Conservation (phyloP, 1,140 invertebrate genomes). For the Stegodyphus mimosarum region DNA sequence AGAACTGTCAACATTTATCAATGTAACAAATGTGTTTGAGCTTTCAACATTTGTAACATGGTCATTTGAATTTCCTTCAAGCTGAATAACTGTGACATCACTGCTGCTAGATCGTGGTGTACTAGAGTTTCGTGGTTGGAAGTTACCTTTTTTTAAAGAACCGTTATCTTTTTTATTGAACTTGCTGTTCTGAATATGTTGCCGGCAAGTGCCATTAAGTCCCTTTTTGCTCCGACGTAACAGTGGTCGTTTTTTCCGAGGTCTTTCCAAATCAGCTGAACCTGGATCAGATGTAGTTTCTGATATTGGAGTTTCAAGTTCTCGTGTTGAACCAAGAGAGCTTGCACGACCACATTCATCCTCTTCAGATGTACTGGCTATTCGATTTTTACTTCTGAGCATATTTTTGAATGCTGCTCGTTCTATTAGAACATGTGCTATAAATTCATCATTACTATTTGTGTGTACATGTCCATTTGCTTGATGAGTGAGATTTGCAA, state of each 20-base stretch:
- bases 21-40: conserved; percentile 54
- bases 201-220: conserved; percentile 52
- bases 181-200: conserved; percentile 53
- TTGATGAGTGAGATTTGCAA: conserved; percentile 14
- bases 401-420: background rate
- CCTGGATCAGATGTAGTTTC: conserved; percentile 52
- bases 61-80: conserved; percentile 40
- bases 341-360: conserved; percentile 46
- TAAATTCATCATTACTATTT: conserved; percentile 14
- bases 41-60: conserved; percentile 45
- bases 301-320: conserved; percentile 24
- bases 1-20: conserved; percentile 51
- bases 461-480: background rate
- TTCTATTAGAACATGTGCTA: conserved; percentile 17
- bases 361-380: conserved; percentile 57
- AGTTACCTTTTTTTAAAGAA: conserved; percentile 10
- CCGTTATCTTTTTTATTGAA: conserved; percentile 40
- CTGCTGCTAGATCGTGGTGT: conserved; percentile 49
- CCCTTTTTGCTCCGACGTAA: conserved; percentile 47
- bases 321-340: conserved; percentile 50
- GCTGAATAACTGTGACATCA: conserved; percentile 52
- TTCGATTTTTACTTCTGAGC: conserved; percentile 13
- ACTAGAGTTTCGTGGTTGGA: conserved; percentile 22
- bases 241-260: conserved; percentile 42
- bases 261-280: conserved; percentile 47